Base-by-base conservation (phyloP, 2,797 vertebrate genomes). In the Sparidentex hasta region DNA sequence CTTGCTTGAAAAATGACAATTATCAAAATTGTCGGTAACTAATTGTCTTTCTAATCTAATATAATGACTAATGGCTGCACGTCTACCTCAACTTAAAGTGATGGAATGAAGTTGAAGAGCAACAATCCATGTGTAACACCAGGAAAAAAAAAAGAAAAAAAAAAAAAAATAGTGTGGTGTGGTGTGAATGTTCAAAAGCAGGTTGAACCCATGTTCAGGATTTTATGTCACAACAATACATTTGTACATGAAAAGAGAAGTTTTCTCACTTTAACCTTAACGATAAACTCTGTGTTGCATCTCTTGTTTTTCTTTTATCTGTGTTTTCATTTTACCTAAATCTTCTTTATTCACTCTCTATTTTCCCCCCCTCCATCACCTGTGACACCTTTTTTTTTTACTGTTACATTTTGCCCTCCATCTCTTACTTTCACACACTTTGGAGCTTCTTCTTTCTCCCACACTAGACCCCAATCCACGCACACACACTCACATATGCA, bases 391-490 rank as follows among this genome's bases (percentile, higher is more conserved):
- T 70, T 29, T 78, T n/a, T n/a, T 63, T 71, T 48, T 51, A 33
- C 38, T 38, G 13, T 83, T 62, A 70, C 81, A 84, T 57, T 65
- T 81, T 76, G 63, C 54, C 12, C 86, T 80, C 63, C 71, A 46
- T 74, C 61, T 78, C 64, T 68, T 67, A 27, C 29, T 58, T 65
- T 76, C 71, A 71, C 52, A 74, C 67, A 81, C 56, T 77, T 56
- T 86, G 56, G 63, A 71, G 77, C 79, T 81, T 85, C 58, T 85
- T 80, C 75, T 86, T 75, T 65, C 62, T 85, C 73, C 65, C 62
- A 74, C 64, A 55, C 59, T 52, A 54, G 33, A 58, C 20, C 50
- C 25, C 54, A 63, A 62, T 47, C 16, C 47, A 51, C n/a, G 65
- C 41, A 38, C 14, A 7, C 41, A 43, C 44, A 46, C 61, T 50